Percentiles rank a stretch among this genome's conserved stretches.
Conservation (phyloP, 2,113 vertebrate species). For the Dendrocopos noguchii region DNA sequence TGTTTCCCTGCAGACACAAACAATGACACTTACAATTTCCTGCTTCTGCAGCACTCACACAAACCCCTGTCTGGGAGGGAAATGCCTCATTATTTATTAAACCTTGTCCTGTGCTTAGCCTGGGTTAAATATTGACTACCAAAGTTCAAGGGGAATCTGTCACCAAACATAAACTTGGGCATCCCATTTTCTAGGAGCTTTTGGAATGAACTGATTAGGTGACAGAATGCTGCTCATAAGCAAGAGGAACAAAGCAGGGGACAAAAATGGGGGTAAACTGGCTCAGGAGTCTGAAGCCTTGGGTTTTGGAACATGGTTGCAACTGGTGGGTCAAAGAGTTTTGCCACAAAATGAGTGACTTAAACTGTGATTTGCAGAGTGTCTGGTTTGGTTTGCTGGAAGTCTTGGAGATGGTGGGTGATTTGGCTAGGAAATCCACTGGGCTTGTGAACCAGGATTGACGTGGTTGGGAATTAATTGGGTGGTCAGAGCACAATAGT, state of each 20-base stretch:
- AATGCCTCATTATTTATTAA: conserved; percentile 60
- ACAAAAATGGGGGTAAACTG: neutral
- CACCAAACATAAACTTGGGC: neutral
- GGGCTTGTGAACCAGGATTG: neutral
- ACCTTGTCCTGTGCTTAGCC: neutral
- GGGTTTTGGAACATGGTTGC: neutral
- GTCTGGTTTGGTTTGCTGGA: conserved; percentile 26
- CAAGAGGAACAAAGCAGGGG: neutral
- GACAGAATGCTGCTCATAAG: neutral
- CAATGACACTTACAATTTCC: conserved; percentile 80
- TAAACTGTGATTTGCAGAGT: neutral
- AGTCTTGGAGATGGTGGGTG: neutral
- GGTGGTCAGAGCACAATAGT: neutral
- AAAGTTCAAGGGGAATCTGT: neutral
- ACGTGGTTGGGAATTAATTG: neutral
- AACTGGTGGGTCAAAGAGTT: neutral
- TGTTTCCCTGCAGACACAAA: conserved; percentile 77
- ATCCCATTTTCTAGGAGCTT: neutral
- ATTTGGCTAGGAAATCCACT: neutral
- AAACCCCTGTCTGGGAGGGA: conserved; percentile 25
- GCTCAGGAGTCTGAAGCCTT: neutral
- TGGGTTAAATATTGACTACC: conserved; percentile 53
- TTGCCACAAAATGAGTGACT: neutral
- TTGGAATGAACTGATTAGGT: neutral
- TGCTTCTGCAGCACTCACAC: conserved; percentile 50